Evolutionary conservation across 2,797 vertebrate genomes (phyloP), one percentile per base, ranked within the genome.

Genomic region (Chelmon rostratus): DNA sequence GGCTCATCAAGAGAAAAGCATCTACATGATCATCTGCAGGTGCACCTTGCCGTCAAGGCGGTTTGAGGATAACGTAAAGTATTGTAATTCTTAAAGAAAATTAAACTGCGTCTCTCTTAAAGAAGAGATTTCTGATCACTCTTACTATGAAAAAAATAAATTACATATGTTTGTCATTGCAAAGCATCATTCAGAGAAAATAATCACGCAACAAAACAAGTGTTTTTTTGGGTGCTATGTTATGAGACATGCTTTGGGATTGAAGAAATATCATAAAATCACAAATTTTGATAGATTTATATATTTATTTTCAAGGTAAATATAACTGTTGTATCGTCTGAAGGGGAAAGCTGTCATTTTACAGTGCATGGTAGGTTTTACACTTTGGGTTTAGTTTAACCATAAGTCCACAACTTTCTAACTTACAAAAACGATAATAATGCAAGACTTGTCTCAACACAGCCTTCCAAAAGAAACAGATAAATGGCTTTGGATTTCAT

Each of bases 1-100:
- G 37, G 13, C n/a, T 76, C 73, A 75, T 25, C 67, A 58, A 70
- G 59, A 63, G 19, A 61, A 82, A 68, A 53, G 1, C 52, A 37
- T 3, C 2, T 19, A 10, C 1, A 33, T 8, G 23, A 3, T 33
- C 42, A 68, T 2, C 38, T 33, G 44, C 35, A 69, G 77, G 63
- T 44, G 64, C 23, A 38, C 1, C n/a, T 38, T 28, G 8, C n/a
- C 15, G 12, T 42, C 25, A 1, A 38, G 10, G 4, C 25, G 68
- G 25, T 21, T 50, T 69, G 2, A 8, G 47, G 28, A n/a, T 31
- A 11, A 40, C n/a, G 3, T 18, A 38, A 38, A 10, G 38, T 31
- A 31, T 31, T 31, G 31, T 28, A 31, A 52, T 52, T 58, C 13
- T 58, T 15, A 13, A 4, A 5, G 9, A 23, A 25, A 15, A 23